Base-by-base conservation (phyloP, 2,888 invertebrate genomes). In the Crossocerus cetratus region DNA sequence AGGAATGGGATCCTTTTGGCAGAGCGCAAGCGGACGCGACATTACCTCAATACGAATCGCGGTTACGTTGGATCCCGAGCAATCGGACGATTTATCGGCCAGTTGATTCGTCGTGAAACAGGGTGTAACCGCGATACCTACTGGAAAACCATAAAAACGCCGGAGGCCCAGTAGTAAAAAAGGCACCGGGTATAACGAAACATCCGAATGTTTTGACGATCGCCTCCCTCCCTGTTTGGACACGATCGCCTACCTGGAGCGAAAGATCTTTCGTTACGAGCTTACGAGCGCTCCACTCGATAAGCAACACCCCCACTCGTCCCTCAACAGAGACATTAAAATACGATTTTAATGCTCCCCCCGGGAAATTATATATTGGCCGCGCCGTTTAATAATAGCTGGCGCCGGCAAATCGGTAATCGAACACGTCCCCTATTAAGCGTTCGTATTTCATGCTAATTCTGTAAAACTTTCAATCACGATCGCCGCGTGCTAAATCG, bases 71-170 rank as follows among this genome's bases (percentile, higher is more conserved):
- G 57, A 44, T 43, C 43, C 45, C 56, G 57, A 45, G 44, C 23
- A 45, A 77, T 65, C 56, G n/a, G 58, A 14, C 45, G 69, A 67
- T 72, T 69, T 76, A 77, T 72, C 49, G 72, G 66, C 8, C 32
- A 54, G 72, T 62, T 56, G 65, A 22, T 60, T 61, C 56, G 60
- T 11, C 49, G 45, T 56, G 57, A 45, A 54, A 53, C 11, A n/a
- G 13, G n/a, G 18, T 16, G 53, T 65, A 68, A 71, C 64, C 11
- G 18, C 43, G 16, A 20, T 23, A 45, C 32, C 20, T 32, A 49
- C 49, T 16, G 20, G 44, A n/a, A 57, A 22, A 43, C 18, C 69
- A 62, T 77, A 77, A 77, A 77, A 77, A 69, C 56, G 44, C 69
- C 57, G 43, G 42, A 59, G 60, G 45, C 18, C 11, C 2, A 14